Evolutionary conservation across 2,888 invertebrate species (phyloP).

Genomic region (Thymelicus acteon): DNA sequence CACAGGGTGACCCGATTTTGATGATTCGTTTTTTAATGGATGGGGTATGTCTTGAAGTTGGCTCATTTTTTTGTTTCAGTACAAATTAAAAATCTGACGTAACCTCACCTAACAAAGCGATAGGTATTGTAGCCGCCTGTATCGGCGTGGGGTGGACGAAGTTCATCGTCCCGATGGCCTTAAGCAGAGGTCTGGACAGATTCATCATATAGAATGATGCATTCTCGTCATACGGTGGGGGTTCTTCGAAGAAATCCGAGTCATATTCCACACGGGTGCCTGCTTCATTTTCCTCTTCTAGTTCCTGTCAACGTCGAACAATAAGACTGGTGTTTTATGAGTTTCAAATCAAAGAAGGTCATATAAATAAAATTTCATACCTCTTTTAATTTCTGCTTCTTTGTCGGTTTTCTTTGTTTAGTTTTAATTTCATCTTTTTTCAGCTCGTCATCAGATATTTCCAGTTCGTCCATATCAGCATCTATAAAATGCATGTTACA

Average conservation of each 20-base stretch:
- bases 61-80: too few species aligned
- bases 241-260: constrained; percentile 86
- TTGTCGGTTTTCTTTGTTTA: constrained; percentile 86
- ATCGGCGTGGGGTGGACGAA: constrained; percentile 98
- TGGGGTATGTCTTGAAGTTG: too few species aligned
- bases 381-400: constrained; percentile 74
- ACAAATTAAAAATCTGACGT: constrained; percentile 61
- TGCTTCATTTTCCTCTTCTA: constrained; percentile 73
- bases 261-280: constrained; percentile 72
- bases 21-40: too few species aligned
- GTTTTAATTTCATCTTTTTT: constrained; percentile 88
- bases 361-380: constrained; percentile 46
- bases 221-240: constrained; percentile 86
- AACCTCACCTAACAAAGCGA: constrained; percentile 91
- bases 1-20: too few species aligned
- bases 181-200: constrained; percentile 95
- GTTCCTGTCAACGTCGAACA: constrained; percentile 54
- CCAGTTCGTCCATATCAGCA: constrained; percentile 83
- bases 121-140: constrained; percentile 97
- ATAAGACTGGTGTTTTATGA: too few species aligned
- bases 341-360: too few species aligned
- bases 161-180: constrained; percentile 94
- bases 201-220: constrained; percentile 97
- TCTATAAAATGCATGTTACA: constrained; percentile 49
- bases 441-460: constrained; percentile 91